A percentile compares a stretch with the other conserved stretches of the same genome.
phyloP scores from a whole-genome alignment of 2,113 vertebrate species.

The Anthoscopus minutus region DNA sequence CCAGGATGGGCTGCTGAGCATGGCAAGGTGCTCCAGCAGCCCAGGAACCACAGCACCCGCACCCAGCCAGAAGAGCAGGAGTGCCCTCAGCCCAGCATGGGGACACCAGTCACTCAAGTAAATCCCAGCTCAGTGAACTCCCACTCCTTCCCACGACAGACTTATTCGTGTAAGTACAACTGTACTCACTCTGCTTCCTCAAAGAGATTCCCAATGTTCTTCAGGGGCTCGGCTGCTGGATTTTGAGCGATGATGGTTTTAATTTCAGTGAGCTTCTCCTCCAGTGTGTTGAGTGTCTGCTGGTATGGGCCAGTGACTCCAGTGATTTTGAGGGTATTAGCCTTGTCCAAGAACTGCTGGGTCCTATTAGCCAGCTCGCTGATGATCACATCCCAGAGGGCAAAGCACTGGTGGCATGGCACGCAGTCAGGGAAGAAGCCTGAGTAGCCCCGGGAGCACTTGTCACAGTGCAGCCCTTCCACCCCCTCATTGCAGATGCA shows the following conservation, averaged over 20 bases:
- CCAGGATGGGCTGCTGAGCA: fast-evolving
- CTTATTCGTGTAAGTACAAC: background rate
- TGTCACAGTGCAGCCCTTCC: slow-evolving; percentile 81
- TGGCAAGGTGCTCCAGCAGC: fast-evolving
- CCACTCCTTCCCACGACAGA: background rate
- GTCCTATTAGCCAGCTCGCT: slow-evolving; percentile 86
- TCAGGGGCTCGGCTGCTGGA: slow-evolving; percentile 85
- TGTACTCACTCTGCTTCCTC: slow-evolving; percentile 87
- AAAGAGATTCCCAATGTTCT: slow-evolving; percentile 84
- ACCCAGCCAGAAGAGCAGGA: fast-evolving
- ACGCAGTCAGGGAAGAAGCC: slow-evolving; percentile 86
- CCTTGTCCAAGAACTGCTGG: slow-evolving; percentile 84
- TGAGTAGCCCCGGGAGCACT: slow-evolving; percentile 86
- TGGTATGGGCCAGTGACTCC: slow-evolving; percentile 86
- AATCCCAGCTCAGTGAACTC: background rate
- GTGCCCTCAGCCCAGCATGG: background rate
- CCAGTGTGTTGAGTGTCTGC: slow-evolving; percentile 76
- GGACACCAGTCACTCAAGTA: background rate
- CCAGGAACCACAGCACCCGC: fast-evolving
- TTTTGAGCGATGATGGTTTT: slow-evolving; percentile 80
- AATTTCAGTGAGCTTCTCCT: slow-evolving; percentile 81
- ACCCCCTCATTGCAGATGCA: slow-evolving; percentile 87
- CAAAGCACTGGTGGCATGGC: slow-evolving; percentile 92
- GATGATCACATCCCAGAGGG: slow-evolving; percentile 85
- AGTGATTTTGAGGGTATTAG: slow-evolving; percentile 83